A percentile compares a stretch with the other conserved stretches of the same genome.
Conservation (phyloP, 2,888 invertebrate species). For the Hymenopus coronatus region DNA sequence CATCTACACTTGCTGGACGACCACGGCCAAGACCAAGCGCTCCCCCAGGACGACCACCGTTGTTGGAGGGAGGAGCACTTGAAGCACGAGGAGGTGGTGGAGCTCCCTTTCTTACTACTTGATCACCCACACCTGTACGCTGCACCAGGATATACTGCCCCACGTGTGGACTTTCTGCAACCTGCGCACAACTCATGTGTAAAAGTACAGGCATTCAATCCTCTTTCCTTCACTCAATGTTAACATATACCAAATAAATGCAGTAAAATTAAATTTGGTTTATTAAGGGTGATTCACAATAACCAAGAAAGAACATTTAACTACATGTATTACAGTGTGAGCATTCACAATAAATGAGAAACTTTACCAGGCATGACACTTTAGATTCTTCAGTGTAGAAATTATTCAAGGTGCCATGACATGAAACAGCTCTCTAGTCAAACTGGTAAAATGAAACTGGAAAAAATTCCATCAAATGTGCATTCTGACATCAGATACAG, state of each 20-base stretch:
- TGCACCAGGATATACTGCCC: constrained; percentile 82
- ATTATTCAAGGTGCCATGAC: too few species aligned
- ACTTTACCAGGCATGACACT: too few species aligned
- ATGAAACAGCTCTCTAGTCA: too few species aligned
- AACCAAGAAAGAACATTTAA: too few species aligned
- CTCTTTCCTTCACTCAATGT: not conserved
- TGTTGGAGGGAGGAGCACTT: constrained; percentile 73
- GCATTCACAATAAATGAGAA: too few species aligned
- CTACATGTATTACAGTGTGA: too few species aligned
- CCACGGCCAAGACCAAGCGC: constrained; percentile 54
- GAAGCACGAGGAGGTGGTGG: constrained; percentile 79
- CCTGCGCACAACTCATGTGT: constrained; percentile 44
- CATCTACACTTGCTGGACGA: constrained; percentile 63
- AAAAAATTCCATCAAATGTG: too few species aligned
- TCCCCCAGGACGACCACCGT: constrained; percentile 42
- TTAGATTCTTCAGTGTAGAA: too few species aligned
- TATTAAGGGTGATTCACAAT: too few species aligned
- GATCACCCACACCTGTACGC: constrained; percentile 55
- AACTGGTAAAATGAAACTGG: too few species aligned
- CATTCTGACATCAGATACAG: too few species aligned
- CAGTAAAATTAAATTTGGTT: not conserved
- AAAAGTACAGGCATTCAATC: not conserved
- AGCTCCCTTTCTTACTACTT: constrained; percentile 51
- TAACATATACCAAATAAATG: not conserved
- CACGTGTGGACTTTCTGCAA: constrained; percentile 61